These are phyloP conservation scores for Leptopilina drosophilae DNA, from an alignment of 2,888 invertebrate species.

Conservation along the genomic window DNA sequence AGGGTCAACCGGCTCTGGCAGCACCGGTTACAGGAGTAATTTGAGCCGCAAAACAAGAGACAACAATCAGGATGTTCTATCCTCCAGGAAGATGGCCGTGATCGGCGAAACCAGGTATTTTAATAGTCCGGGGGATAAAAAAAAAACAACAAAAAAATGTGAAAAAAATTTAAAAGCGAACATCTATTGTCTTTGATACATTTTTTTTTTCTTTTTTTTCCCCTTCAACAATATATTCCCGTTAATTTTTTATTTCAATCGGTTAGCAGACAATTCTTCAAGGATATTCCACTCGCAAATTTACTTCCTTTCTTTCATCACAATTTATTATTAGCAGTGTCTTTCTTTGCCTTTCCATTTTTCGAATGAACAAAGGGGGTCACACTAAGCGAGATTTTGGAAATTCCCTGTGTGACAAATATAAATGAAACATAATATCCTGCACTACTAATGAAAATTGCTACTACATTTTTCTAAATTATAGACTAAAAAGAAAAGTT, in stretches of 20 bases:
- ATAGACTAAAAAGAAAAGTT: too few relatives aligned
- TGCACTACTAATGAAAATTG: too few relatives aligned
- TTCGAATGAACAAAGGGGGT: neutral
- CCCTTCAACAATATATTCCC: neutral
- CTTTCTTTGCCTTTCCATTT: neutral
- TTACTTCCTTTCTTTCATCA: constrained; percentile 16
- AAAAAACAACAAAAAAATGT: neutral
- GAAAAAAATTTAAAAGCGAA: neutral
- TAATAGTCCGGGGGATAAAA: neutral
- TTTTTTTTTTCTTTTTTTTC: neutral
- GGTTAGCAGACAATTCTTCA: neutral
- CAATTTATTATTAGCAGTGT: constrained; percentile 14
- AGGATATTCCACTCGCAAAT: neutral
- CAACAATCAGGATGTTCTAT: constrained; percentile 68
- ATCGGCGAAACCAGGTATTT: constrained; percentile 70
- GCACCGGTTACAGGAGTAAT: constrained; percentile 58
- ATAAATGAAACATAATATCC: neutral
- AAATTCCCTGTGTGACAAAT: neutral
- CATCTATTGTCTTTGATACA: neutral
- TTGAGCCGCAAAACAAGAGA: constrained; percentile 54
- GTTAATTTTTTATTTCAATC: constrained; percentile 19
- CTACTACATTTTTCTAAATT: too few relatives aligned
- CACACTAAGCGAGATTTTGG: neutral
- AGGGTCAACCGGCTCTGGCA: constrained; percentile 50
- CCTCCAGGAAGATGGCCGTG: constrained; percentile 73